Base-by-base conservation (phyloP, 2,888 invertebrate species). In the Hedya salicella region DNA sequence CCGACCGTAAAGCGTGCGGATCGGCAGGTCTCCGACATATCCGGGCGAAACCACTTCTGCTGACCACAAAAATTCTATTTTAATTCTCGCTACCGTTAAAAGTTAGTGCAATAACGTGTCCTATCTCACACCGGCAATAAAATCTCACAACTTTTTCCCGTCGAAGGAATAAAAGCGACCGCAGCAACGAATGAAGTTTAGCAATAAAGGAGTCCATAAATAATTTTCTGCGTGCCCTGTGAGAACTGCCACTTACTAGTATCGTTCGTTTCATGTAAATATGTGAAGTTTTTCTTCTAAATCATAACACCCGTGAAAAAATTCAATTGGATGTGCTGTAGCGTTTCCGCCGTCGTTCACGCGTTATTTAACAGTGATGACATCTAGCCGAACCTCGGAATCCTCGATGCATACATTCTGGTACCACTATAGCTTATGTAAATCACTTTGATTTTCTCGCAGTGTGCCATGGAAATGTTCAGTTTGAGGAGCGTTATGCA, bases 111-210 rank as follows among this genome's bases (percentile, higher is more conserved):
- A 91, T 91, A 91, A 90, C 89, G 89, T 83, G 83, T 89, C 88
- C 89, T 89, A 90, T 89, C 88, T 90, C 91, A 87, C 89, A 89
- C 90, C 87, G 89, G 88, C 80, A 87, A 91, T 91, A 91, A 91
- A 91, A 87, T 81, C 88, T 84, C 80, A 71, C 87, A 91, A 92
- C 89, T 91, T 91, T 91, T 90, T 86, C 89, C 80, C 86, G 85
- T 86, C 84, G 83, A 86, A 89, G 81, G 88, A 88, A 91, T 91
- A 91, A 90, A 89, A 86, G 87, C 88, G 81, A 90, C 92, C 91
- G 82, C 92, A 89, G 88, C 86, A 86, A 83, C 85, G 91, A 89
- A 88, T 91, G 89, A 91, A 92, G 90, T 92, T 92, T 83, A 82
- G 88, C 90, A 88, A 92, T 92, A 92, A 92, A 92, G 86, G 82